Evolutionary conservation across 2,888 invertebrate genomes (phyloP).

Genomic region (Parnassius apollo): DNA sequence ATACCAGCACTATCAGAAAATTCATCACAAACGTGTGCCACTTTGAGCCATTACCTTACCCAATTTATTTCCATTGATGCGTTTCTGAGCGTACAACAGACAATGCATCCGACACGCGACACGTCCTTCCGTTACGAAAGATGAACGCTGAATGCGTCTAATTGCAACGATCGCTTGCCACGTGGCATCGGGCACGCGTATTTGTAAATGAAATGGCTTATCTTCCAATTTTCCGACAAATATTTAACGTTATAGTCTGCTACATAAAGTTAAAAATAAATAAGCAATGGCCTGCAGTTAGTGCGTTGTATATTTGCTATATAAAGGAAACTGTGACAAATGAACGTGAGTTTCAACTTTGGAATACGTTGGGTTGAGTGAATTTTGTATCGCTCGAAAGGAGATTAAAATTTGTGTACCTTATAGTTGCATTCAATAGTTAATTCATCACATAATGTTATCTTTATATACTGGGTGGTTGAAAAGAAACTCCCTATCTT

Average conservation of each 20-base stretch:
- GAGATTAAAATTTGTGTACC: slow-evolving; percentile 39
- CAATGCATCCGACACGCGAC: slow-evolving; percentile 44
- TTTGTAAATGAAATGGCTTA: slow-evolving; percentile 30
- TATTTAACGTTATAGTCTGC: not conserved
- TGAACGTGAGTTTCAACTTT: slow-evolving; percentile 65
- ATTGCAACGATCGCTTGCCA: slow-evolving; percentile 63
- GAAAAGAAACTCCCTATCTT: too few relatives aligned
- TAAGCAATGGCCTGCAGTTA: slow-evolving; percentile 9
- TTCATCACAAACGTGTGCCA: slow-evolving; percentile 32
- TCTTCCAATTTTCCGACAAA: slow-evolving; percentile 13
- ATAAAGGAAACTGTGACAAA: slow-evolving; percentile 62
- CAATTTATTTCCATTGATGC: slow-evolving; percentile 62
- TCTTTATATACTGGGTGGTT: too few relatives aligned
- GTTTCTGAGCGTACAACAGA: slow-evolving; percentile 47
- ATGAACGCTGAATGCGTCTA: slow-evolving; percentile 63
- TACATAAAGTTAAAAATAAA: slow-evolving; percentile 24
- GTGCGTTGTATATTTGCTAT: slow-evolving; percentile 15
- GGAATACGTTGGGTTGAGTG: slow-evolving; percentile 53
- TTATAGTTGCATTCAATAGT: not conserved
- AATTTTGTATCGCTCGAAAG: slow-evolving; percentile 41
- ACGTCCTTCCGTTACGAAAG: slow-evolving; percentile 43
- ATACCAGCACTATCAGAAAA: slow-evolving; percentile 1
- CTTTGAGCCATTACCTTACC: slow-evolving; percentile 62
- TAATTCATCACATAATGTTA: too few relatives aligned
- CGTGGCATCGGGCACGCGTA: slow-evolving; percentile 56